Conservation (phyloP, 2,113 vertebrate genomes). For the human region GRCh38 chr2:14864501-14865000, state of each 20-base stretch:
- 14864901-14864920: accelerated
- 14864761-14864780: neutral
- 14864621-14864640: accelerated
- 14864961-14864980: neutral
- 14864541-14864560: neutral
- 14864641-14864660: accelerated
- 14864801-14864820: neutral
- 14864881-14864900: neutral
- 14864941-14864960: neutral
- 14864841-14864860: neutral
- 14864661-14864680: neutral
- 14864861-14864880: neutral
- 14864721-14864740: neutral
- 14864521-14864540: neutral
- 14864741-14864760: neutral
- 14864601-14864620: neutral
- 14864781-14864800: neutral
- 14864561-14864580: neutral
- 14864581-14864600: neutral
- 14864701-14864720: neutral
- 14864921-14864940: accelerated
- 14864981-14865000: neutral
- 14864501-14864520: neutral
- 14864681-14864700: accelerated
- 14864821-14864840: neutral